Evolutionary conservation across 2,797 vertebrate genomes (phyloP), one percentile per base, ranked within the genome.

Genomic region (Sebastes steindachneri): DNA sequence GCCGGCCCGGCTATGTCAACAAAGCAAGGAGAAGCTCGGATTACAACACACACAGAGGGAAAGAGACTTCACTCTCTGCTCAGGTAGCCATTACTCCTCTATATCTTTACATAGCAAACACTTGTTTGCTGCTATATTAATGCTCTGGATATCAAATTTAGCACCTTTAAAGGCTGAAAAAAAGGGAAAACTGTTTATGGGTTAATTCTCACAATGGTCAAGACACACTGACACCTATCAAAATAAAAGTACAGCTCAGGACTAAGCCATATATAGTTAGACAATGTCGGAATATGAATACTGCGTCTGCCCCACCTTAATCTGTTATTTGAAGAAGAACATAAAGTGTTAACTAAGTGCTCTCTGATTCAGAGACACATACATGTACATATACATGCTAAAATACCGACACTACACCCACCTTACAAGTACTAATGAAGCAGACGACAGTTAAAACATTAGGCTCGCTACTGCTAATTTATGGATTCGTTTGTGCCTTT

Each of bases 401-500:
- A 55, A 57, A 57, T 19, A 25, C 9, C 25, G 25, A 17, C 31
- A 54, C 54, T 17, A 15, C 37, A 31, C 0, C 3, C 4, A 19
- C 17, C 35, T 55, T 45, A 54, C 19, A 67, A 41, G 28, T 23
- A 68, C 19, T 72, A 81, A 70, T 75, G 59, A 75, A 68, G 33
- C 63, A 53, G 6, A 68, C 51, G n/a, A 53, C 19, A 53, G 19
- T 21, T 25, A 21, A 57, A 33, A 70, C 72, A 77, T 85, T 37
- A 85, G 58, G 25, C n/a, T 33, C 9, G 9, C 54, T 67, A 26
- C 31, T 28, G 48, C 66, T 80, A 41, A 82, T 86, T 85, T 64
- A 84, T 87, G 80, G 78, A 60, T 73, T 68, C 21, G 53, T 81
- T 45, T 74, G 60, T 51, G 51, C 73, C 51, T 73, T 81, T 75